Evolutionary conservation across 2,888 invertebrate genomes (phyloP).

Genomic region (Acleris cristana): DNA sequence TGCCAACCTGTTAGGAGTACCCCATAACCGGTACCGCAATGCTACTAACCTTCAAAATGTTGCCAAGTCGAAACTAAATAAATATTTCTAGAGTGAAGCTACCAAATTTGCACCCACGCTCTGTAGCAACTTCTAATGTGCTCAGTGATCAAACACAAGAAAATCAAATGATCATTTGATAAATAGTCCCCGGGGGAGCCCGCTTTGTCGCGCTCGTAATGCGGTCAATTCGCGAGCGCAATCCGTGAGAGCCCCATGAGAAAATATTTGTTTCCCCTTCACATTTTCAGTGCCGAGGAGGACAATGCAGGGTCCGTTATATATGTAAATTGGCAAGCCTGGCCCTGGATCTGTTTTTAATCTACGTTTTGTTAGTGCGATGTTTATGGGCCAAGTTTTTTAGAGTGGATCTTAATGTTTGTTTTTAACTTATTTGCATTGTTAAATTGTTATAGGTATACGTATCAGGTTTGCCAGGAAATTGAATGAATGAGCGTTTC

Average conservation of each 20-base stretch:
- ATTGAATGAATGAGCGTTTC: too few relatives aligned
- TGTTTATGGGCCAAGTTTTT: slow-evolving; percentile 19
- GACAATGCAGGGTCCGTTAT: too few relatives aligned
- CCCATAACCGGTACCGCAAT: too few relatives aligned
- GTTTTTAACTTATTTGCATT: slow-evolving; percentile 1
- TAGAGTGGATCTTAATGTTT: background rate
- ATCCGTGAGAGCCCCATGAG: slow-evolving; percentile 49
- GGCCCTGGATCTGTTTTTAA: slow-evolving; percentile 35
- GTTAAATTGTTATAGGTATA: background rate
- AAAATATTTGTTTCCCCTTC: slow-evolving; percentile 61
- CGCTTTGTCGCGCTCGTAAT: slow-evolving; percentile 66
- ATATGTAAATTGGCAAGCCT: too few relatives aligned
- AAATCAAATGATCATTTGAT: slow-evolving; percentile 85
- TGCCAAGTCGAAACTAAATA: too few relatives aligned
- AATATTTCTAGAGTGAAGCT: slow-evolving; percentile 59
- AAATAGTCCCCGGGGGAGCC: slow-evolving; percentile 75
- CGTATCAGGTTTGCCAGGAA: background rate
- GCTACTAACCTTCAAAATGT: too few relatives aligned
- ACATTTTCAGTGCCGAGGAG: slow-evolving; percentile 38
- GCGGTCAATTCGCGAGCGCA: slow-evolving; percentile 66
- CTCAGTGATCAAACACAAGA: slow-evolving; percentile 84
- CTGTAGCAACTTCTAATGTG: slow-evolving; percentile 81
- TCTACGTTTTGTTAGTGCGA: slow-evolving; percentile 37
- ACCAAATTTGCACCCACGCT: slow-evolving; percentile 50
- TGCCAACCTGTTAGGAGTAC: too few relatives aligned